Base-by-base conservation (phyloP, 2,888 invertebrate species). In the Crepidodera aurea region DNA sequence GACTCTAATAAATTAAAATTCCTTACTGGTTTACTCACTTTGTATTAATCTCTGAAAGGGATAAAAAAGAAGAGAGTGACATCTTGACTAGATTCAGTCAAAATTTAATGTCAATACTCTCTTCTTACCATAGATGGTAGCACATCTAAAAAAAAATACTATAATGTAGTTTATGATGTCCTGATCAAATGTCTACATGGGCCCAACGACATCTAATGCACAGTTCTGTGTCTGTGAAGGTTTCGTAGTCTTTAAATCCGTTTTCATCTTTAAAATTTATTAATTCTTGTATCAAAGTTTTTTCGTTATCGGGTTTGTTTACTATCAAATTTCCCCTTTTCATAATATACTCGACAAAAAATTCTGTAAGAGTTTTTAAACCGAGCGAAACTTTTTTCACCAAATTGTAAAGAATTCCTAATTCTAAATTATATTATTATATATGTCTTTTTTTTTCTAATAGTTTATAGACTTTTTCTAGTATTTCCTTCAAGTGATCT, bases 271-370 rank as follows among this genome's bases (percentile, higher is more conserved):
- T 99, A 82, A 98, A 97, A 73, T 96, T 93, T 62, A 99, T 84
- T 64, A 99, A 83, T 77, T 96, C 94, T 72, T 92, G 92, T 29
- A 99, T 98, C 93, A 99, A 94, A 25, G 65, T 71, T 82, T 93
- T 94, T 79, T 99, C 98, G 75, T 96, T 94, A 76, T 96, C 94
- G 0, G 93, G 91, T 18, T 56, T 65, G 76, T 94, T 92, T 19
- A 98, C 95, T 83, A 98, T 93, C 65, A 92, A 90, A 67, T 92
- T 87, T 37, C 98, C 98, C 82, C 92, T 91, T 84, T 92, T 93
- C 90, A 96, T 96, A 60, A 98, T 94, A 78, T 93, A 97, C 62
- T 89, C 87, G 77, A 93, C 92, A 77, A 98, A 98, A 76, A 92
- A 90, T 60, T 85, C 86, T 77, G 94, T 93, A 1, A 99, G 84